phyloP scores from a whole-genome alignment of 2,888 invertebrate genomes.

The Octonoba sinensis region DNA sequence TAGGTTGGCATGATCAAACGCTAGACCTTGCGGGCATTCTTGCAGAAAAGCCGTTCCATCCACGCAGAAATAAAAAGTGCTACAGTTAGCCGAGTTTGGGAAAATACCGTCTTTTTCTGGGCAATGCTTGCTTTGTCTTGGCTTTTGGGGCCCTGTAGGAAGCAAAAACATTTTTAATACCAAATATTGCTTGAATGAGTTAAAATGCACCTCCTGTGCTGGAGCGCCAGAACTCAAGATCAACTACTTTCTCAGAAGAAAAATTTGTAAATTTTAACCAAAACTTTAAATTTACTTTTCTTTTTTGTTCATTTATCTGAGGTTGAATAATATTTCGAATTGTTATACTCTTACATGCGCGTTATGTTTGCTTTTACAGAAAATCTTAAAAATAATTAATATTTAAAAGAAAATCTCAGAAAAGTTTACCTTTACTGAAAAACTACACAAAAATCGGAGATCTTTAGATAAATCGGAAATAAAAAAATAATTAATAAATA shows the following conservation, averaged over 20 bases:
- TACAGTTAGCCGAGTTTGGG: slow-evolving; percentile 43
- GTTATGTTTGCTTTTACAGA: too few species aligned
- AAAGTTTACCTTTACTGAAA: too few species aligned
- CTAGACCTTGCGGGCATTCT: slow-evolving; percentile 45
- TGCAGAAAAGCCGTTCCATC: slow-evolving; percentile 46
- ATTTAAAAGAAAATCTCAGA: too few species aligned
- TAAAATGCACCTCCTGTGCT: too few species aligned
- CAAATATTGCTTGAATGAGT: not conserved
- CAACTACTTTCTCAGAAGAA: too few species aligned
- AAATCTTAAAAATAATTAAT: too few species aligned
- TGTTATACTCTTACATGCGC: too few species aligned
- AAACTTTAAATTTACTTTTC: too few species aligned
- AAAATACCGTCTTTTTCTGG: slow-evolving; percentile 55
- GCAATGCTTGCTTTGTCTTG: slow-evolving; percentile 36
- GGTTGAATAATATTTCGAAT: too few species aligned
- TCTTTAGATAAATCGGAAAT: not conserved
- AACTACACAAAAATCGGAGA: not conserved
- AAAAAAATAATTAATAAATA: not conserved
- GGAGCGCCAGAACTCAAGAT: too few species aligned
- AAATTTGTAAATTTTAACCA: too few species aligned
- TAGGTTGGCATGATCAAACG: slow-evolving; percentile 32
- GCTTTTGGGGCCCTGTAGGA: slow-evolving; percentile 12
- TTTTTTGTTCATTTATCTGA: too few species aligned
- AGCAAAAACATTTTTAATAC: not conserved
- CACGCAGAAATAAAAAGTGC: slow-evolving; percentile 60